These are phyloP conservation scores for Colostygia pectinataria DNA, from an alignment of 2,888 invertebrate genomes.

Conservation along the genomic window DNA sequence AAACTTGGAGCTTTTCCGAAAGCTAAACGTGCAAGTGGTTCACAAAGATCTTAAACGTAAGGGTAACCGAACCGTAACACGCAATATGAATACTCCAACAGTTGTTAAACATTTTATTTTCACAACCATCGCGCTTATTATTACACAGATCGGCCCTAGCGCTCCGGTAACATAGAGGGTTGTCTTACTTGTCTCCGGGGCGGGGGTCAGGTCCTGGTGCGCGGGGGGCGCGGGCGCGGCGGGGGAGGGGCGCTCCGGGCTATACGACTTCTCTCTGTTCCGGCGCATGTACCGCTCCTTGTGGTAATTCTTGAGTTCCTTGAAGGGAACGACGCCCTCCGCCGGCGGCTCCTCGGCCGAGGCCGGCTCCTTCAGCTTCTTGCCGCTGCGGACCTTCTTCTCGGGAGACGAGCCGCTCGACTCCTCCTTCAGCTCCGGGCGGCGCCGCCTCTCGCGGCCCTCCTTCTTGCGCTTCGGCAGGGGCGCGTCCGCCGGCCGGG, in stretches of 20 bases:
- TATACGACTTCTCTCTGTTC: conserved; percentile 84
- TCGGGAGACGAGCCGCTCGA: conserved; percentile 50
- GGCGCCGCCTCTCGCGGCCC: conserved; percentile 39
- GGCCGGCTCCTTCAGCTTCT: conserved; percentile 30
- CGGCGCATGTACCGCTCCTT: conserved; percentile 86
- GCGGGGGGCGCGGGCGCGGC: conserved; percentile 33
- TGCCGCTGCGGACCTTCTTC: conserved; percentile 36
- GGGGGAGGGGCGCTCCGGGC: conserved; percentile 68
- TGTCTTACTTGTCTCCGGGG: conserved; percentile 75
- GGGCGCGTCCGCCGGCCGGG: conserved; percentile 1
- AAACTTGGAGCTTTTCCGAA: conserved; percentile 3
- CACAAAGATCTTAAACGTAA: conserved; percentile 44
- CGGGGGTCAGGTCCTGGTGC: too few relatives aligned
- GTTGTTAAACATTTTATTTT: conserved; percentile 75
- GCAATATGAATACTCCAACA: conserved; percentile 74
- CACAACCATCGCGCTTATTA: conserved; percentile 61
- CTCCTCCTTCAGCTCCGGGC: conserved; percentile 32
- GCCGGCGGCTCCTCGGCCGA: conserved; percentile 35
- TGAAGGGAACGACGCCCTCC: conserved; percentile 70
- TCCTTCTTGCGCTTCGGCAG: conserved; percentile 42
- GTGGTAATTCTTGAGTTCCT: conserved; percentile 81
- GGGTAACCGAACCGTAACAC: conserved; percentile 60
- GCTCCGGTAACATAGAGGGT: conserved; percentile 42
- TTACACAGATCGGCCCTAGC: conserved; percentile 51
- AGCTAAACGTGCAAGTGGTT: conserved; percentile 1